Evolutionary conservation across 2,113 vertebrate genomes (phyloP).

Genomic region (Lucifuga dentata): DNA sequence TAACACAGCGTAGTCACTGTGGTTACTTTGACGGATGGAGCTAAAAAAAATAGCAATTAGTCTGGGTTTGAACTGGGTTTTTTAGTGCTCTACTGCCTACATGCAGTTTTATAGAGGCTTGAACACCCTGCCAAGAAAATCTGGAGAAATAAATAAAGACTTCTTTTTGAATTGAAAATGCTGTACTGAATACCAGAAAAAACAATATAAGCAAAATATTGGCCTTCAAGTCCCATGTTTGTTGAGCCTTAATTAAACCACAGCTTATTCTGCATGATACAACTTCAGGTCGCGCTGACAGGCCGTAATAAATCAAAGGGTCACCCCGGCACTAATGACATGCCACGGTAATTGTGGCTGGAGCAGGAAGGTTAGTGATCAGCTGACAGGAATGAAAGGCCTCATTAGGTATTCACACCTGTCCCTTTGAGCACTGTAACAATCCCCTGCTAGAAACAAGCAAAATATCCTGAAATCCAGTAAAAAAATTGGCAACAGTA

Average conservation of each 20-base stretch:
- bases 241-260: conserved; percentile 62
- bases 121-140: conserved; percentile 49
- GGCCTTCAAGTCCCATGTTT: conserved; percentile 36
- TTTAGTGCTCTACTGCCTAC: conserved; percentile 38
- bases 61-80: conserved; percentile 39
- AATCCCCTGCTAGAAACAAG: too few relatives aligned
- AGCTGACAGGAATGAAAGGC: conserved; percentile 60
- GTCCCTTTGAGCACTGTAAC: conserved; percentile 47
- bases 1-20: conserved; percentile 45
- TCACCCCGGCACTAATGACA: conserved; percentile 71
- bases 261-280: conserved; percentile 32
- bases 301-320: conserved; percentile 76
- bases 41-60: conserved; percentile 60
- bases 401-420: conserved; percentile 71
- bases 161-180: conserved; percentile 25
- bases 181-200: conserved; percentile 14
- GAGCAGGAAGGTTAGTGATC: conserved; percentile 55
- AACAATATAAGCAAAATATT: conserved; percentile 29
- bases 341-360: conserved; percentile 65
- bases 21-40: conserved; percentile 54
- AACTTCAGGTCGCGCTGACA: conserved; percentile 51
- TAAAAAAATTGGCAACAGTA: too few relatives aligned
- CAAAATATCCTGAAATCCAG: too few relatives aligned
- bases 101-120: conserved; percentile 56
- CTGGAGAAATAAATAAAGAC: conserved; percentile 25